A percentile compares a stretch with the other conserved stretches of the same genome.
phyloP scores from a whole-genome alignment of 1,140 invertebrate species.

The Temnothorax longispinosus region DNA sequence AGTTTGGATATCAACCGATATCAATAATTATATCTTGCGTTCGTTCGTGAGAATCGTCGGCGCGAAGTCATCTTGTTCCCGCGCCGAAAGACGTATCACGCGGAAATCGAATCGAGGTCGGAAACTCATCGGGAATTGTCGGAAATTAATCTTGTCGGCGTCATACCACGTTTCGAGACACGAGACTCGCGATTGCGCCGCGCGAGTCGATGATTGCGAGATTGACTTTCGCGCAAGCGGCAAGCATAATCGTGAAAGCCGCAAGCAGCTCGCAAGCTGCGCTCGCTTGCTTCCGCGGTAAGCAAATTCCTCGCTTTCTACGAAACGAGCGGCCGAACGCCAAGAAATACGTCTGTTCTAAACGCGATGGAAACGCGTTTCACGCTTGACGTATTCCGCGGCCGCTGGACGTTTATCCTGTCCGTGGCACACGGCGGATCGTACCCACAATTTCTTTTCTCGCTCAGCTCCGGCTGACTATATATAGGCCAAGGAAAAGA shows the following conservation, averaged over 20 bases:
- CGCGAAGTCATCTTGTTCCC: no score
- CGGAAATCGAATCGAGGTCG: not conserved
- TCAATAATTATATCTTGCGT: not conserved
- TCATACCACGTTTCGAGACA: not conserved
- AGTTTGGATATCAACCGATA: not conserved
- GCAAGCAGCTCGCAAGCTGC: conserved; percentile 26
- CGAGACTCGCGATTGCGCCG: not conserved
- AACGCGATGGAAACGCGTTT: conserved; percentile 18
- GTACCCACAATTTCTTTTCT: conserved; percentile 39
- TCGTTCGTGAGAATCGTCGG: not conserved
- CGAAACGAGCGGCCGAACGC: not conserved
- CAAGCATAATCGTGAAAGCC: conserved; percentile 46
- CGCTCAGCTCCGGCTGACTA: conserved; percentile 5
- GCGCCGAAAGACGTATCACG: no score
- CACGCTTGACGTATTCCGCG: conserved; percentile 35
- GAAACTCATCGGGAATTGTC: not conserved
- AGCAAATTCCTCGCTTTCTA: conserved; percentile 44
- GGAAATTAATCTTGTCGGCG: not conserved
- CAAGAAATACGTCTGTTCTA: not conserved
- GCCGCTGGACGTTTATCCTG: conserved; percentile 25
- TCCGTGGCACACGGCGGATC: not conserved
- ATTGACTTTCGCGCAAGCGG: conserved; percentile 50
- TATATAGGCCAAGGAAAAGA: conserved; percentile 52
- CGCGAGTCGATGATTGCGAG: conserved; percentile 39
- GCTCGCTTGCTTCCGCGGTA: conserved; percentile 22